A percentile compares a stretch with the other conserved stretches of the same genome.
Evolutionary conservation across 1,140 invertebrate genomes (phyloP).

Genomic region (Drosophila parabipectinata): DNA sequence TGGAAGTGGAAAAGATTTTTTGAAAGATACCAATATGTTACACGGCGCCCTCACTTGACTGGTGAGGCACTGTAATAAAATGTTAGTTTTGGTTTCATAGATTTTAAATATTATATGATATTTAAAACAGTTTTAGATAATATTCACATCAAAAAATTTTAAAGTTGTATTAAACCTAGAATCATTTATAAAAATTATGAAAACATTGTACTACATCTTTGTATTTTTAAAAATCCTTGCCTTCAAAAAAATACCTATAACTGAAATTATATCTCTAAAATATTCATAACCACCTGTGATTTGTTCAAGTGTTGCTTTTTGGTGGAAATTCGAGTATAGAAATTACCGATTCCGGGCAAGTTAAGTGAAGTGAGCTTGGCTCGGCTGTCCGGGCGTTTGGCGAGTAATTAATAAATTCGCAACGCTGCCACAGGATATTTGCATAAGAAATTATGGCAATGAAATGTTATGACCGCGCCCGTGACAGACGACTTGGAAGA

Average conservation of each 20-base stretch:
- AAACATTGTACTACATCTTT: too few relatives aligned
- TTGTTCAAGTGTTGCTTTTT: background rate
- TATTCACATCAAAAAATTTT: too few relatives aligned
- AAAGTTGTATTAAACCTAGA: too few relatives aligned
- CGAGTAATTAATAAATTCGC: slow-evolving; percentile 81
- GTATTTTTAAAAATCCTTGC: too few relatives aligned
- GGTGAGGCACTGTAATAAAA: slow-evolving; percentile 26
- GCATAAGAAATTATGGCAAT: slow-evolving; percentile 83
- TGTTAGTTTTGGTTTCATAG: background rate
- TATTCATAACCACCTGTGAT: background rate
- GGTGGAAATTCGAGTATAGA: slow-evolving; percentile 4
- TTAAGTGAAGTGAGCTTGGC: slow-evolving; percentile 4
- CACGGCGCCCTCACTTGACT: slow-evolving; percentile 23
- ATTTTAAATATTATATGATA: too few relatives aligned
- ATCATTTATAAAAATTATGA: too few relatives aligned
- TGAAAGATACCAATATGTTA: slow-evolving; percentile 23
- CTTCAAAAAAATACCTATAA: too few relatives aligned
- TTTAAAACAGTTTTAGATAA: too few relatives aligned
- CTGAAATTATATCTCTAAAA: too few relatives aligned
- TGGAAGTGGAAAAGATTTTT: slow-evolving; percentile 16
- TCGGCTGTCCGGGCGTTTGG: slow-evolving; percentile 50
- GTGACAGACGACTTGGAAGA: slow-evolving; percentile 60
- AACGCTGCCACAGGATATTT: slow-evolving; percentile 82
- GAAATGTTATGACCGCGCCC: slow-evolving; percentile 78
- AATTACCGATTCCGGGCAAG: background rate